Evolutionary conservation across 2,113 vertebrate species (phyloP), one percentile per base, ranked within the genome.

Genomic region (Lates calcarifer): DNA sequence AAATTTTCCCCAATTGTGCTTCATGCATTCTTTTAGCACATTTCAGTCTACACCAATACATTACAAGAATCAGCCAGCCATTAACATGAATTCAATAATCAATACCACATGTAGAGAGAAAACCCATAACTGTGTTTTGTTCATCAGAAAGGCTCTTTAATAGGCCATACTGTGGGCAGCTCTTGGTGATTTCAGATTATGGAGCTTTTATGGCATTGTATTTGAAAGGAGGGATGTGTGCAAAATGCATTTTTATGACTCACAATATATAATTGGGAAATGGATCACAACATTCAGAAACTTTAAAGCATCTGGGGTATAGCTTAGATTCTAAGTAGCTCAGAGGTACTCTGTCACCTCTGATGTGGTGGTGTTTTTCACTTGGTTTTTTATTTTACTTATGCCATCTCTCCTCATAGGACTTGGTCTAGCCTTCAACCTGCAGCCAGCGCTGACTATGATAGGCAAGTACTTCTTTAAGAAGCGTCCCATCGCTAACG

Each of bases 361-460:
- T 33, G 33, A 33, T 33, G 3, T 4, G 6, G 33, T 3, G 33
- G 3, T 33, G 3, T 33, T 33, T 33, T 33, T 37, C 35, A 37
- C 6, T 37, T 37, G 35, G 35, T 37, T 37, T 37, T 9, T 37
- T 37, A 37, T 43, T 74, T 12, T 58, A 4, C 22, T 35, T 83
- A 26, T 83, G 43, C 74, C 26, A 12, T 85, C n/a, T 49, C 33
- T 37, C 77, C 49, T 45, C 51, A 87, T 81, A 99, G 98, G 98
- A 89, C 92, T 99, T 76, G 98, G 98, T 43, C 95, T 99, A 79
- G 97, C 98, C 57, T 98, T 99, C 91, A 99, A 99, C 94, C 95
- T 99, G 79, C 98, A 99, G 84, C 98, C 98, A 17, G 96, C 98
- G 5, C 93, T 99, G 83, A 99, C 98, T 0, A 99, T 99, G 95